Evolutionary conservation across 1,140 invertebrate genomes (phyloP), one percentile per base, ranked within the genome.

Genomic region (Melanaphis sacchari): DNA sequence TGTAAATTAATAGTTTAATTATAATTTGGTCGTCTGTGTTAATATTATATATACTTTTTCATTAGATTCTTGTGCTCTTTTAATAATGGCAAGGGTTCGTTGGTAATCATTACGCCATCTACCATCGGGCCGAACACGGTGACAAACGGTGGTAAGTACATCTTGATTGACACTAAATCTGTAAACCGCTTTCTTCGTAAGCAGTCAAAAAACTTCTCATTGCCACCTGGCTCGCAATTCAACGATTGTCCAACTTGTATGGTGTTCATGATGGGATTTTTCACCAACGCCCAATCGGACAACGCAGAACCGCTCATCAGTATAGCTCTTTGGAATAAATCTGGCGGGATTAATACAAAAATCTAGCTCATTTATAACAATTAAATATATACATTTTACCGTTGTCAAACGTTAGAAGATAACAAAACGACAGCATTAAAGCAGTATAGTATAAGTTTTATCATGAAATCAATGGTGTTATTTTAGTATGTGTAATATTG

Each of bases 241-340:
- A 99, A 95, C 89, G 96, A 96, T 94, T 97, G 96, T 1, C 98
- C 97, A 18, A 99, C 97, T 96, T 98, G 97, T 94, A 97, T 96
- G 2, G 97, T 98, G 93, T 97, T 97, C 94, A 97, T 96, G 1
- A 97, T 95, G 0, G 98, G 97, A 94, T 98, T 97, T 94, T 96
- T 96, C 7, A 97, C 98, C 94, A 99, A 96, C 0, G 98, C 98
- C 97, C 98, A 99, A 94, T 98, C 97, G 91, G 97, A 97, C 84
- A 99, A 95, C 1, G 98, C 98, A 7, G 98, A 98, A 0, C 99
- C 99, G 52, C 98, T 98, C 97, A 99, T 99, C 22, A 99, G 96
- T 93, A 99, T 98, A 1, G 98, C 98, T 88, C 98, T 96, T 94
- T 98, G 97, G 95, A 99, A 99, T 91, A 99, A 95, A 94, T 96